A percentile compares a stretch with the other conserved stretches of the same genome.
phyloP scores from a whole-genome alignment of 1,140 invertebrate species.

The Ceratitis capitata region DNA sequence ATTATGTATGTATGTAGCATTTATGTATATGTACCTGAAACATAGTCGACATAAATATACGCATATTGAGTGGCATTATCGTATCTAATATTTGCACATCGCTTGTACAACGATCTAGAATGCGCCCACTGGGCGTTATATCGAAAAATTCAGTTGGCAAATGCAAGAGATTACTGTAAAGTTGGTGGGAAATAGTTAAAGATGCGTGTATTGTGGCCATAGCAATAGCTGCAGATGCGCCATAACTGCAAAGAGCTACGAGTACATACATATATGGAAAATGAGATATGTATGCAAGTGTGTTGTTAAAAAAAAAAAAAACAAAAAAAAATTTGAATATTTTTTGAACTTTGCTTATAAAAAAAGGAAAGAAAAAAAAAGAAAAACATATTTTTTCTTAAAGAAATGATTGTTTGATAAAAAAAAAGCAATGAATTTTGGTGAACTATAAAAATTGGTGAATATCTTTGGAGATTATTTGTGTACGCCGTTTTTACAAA shows the following conservation, averaged over 20 bases:
- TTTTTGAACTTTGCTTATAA: neutral
- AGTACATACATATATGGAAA: too few relatives aligned
- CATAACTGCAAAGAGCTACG: slow-evolving; percentile 64
- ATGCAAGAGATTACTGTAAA: slow-evolving; percentile 72
- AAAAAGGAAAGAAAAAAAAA: neutral
- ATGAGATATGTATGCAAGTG: neutral
- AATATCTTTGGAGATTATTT: too few relatives aligned
- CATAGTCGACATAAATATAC: slow-evolving; percentile 56
- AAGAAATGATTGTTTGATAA: neutral
- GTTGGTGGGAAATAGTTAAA: slow-evolving; percentile 50
- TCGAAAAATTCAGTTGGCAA: slow-evolving; percentile 82
- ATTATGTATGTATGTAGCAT: neutral
- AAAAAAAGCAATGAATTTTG: neutral
- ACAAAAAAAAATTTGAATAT: slow-evolving; percentile 3
- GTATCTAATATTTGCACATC: slow-evolving; percentile 77
- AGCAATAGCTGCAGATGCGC: slow-evolving; percentile 69
- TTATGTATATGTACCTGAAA: slow-evolving; percentile 53
- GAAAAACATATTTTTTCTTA: too few relatives aligned
- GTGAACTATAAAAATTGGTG: neutral
- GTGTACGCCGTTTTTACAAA: too few relatives aligned
- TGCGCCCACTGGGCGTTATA: slow-evolving; percentile 77
- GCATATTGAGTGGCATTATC: slow-evolving; percentile 60
- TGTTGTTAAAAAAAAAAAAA: too few relatives aligned
- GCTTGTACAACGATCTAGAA: slow-evolving; percentile 80
- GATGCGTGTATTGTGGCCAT: slow-evolving; percentile 72